Base-by-base conservation (phyloP, 1,140 invertebrate species). In the Drosophila mojavensis region DNA sequence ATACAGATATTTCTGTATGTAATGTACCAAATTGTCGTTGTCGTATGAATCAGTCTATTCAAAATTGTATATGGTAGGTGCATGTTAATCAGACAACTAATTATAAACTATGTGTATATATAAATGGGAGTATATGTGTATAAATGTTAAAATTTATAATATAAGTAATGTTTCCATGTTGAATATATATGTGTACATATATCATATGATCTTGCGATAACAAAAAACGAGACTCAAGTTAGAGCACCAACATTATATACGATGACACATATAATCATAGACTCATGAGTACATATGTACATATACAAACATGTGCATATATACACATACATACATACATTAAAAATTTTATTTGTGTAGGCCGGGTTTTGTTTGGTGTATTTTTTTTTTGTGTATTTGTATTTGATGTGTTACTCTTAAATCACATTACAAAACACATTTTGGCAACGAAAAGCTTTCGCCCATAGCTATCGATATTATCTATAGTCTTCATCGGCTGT, bases 81-180 rank as follows among this genome's bases (percentile, higher is more conserved):
- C 36, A 39, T 39, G 36, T 13, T 39, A 39, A 39, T 39, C 36
- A 39, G 10, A 13, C 36, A 39, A 36, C 36, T 39, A 39, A 39
- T 39, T 39, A 45, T 20, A 64, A 54, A 39, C 10, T 58, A 30
- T 48, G 43, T 24, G 20, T 20, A 51, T 17, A 51, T 28, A n/a
- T 48, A 51, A 20, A 58, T 50, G 15, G 5, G 17, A 48, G 36
- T 39, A 33, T 39, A 6, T 1, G 3, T 39, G 11, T 39, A 39
- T 39, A 39, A 39, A 39, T 13, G 2, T 13, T 39, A 4, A 39
- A 30, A 54, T 17, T 5, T n/a, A 26, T 41, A 59, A 10, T 24
- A 17, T 26, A 50, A 24, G 5, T 3, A n/a, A 17, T 24, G 20
- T 24, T 24, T 3, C 20, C 2, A 24, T 24, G 1, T 0, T 24